Base-by-base conservation (phyloP, 2,797 vertebrate species). In the Trematomus bernacchii region DNA sequence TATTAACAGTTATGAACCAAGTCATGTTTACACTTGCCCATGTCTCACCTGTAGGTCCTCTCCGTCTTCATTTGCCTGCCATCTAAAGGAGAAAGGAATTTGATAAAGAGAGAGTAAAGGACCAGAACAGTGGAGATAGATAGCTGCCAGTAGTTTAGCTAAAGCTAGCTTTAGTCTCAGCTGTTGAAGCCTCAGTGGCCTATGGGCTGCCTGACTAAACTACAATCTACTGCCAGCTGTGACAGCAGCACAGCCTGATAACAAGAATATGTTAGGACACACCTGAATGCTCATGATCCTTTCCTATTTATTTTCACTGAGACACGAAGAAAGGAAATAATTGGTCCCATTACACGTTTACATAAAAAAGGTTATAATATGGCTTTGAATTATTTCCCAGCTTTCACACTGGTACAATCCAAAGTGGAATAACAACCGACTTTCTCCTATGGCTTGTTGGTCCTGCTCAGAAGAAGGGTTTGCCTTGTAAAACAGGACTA, bases 11-110 rank as follows among this genome's bases (percentile, higher is more conserved):
- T 23, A 58, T 44, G 7, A 16, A 15, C 8, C 2, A 18, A 6
- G 52, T 44, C 44, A 47, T 4, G 52, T 52, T 66, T 0, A 63
- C 2, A 43, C 15, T 16, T 10, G 21, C n/a, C 44, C 15, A 66
- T 53, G 44, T 76, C 90, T 91, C 52, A 95, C 95, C 94, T 94
- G 87, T 50, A 73, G 65, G 46, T 83, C 83, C 14, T 95, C 95
- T 63, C 89, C 95, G 6, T 93, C 94, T 77, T 96, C 96, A 89
- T 95, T 95, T 50, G 73, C 59, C 66, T 97, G 96, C 97, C 97
- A 99, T 85, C 98, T 99, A 86, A 78, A 90, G 80, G 89, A 91
- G 47, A 74, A 66, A 75, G 19, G 0, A 3, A 30, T 7, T 37
- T 57, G 37, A 19, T 21, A 58, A 21, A 40, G 13, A 59, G 6